Evolutionary conservation across 2,113 vertebrate species (phyloP).

Genomic region (Nycticryphes semicollaris): DNA sequence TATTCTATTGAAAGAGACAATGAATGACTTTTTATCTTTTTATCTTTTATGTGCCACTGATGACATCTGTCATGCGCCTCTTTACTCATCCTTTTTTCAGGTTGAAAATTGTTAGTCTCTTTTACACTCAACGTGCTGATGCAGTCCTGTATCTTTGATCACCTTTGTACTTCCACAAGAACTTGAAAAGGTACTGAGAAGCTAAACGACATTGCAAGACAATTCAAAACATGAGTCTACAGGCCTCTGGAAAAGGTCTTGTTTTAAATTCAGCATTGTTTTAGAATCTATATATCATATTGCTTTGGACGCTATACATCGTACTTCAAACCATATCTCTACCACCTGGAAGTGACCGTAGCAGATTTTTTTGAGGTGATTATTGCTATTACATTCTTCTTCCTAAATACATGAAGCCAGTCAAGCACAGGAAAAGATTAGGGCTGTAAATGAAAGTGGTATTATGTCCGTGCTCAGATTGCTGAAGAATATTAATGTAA

Average conservation of each 20-base stretch:
- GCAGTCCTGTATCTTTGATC: constrained; percentile 15
- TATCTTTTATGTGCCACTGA: background rate
- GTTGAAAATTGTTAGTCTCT: background rate
- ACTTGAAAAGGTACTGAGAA: background rate
- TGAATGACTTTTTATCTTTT: background rate
- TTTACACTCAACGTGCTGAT: background rate
- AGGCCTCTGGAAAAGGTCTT: background rate
- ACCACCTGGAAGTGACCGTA: fast-evolving
- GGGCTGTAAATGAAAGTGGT: background rate
- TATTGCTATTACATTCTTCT: background rate
- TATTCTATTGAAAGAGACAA: background rate
- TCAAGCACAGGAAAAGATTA: background rate
- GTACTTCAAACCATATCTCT: background rate
- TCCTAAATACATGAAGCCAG: background rate
- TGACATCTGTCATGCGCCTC: background rate
- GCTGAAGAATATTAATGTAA: background rate
- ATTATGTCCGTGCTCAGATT: background rate
- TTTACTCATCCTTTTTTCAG: background rate
- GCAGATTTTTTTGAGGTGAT: background rate
- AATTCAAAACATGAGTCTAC: background rate
- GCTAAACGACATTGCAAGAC: background rate
- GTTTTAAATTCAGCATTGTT: background rate
- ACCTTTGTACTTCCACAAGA: background rate
- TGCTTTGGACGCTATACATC: background rate
- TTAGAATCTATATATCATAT: background rate